Conservation (phyloP, 2,113 vertebrate species). For the Galemys pyrenaicus region DNA sequence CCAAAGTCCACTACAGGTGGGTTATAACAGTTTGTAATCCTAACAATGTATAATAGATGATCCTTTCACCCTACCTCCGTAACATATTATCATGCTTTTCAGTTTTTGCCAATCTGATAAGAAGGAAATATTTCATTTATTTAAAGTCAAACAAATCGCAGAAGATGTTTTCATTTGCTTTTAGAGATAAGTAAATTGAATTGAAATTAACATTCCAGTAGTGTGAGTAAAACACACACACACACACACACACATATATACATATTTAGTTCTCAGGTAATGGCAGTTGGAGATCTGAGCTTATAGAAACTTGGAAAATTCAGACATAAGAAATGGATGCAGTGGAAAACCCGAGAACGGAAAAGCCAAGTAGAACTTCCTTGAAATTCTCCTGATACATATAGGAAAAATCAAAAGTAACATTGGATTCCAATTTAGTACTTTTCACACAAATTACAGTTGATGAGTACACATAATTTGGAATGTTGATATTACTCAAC, state of each 20-base stretch:
- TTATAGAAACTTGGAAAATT: neutral
- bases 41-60: neutral
- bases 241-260: too few relatives aligned
- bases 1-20: neutral
- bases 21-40: neutral
- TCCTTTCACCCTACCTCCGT: neutral
- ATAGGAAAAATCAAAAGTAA: neutral
- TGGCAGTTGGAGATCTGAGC: neutral
- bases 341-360: neutral
- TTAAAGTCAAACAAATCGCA: neutral
- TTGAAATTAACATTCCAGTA: neutral
- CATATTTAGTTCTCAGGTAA: neutral
- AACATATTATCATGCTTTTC: neutral
- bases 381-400: neutral
- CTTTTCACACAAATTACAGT: neutral
- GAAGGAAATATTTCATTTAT: neutral
- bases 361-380: neutral
- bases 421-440: neutral
- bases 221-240: neutral
- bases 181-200: neutral
- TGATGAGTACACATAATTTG: neutral
- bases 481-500: neutral
- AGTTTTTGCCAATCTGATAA: neutral
- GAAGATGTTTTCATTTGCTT: neutral
- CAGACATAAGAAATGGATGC: neutral